phyloP scores from a whole-genome alignment of 2,797 vertebrate species.

The Pipistrellus nathusii region DNA sequence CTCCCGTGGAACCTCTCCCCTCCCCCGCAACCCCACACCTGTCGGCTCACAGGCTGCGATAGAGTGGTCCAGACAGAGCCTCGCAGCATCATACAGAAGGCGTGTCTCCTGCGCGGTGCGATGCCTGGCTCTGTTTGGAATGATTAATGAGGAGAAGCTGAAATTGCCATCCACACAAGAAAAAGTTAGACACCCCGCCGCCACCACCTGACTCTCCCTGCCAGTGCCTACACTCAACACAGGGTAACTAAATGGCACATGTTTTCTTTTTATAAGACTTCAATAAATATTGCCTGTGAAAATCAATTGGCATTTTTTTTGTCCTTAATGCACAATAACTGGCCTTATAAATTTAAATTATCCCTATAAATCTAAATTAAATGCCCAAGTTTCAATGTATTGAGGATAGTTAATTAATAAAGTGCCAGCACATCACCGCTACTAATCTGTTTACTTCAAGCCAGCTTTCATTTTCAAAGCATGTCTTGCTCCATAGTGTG shows the following conservation, averaged over 20 bases:
- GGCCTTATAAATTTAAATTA: conserved; percentile 89
- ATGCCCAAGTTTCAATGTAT: conserved; percentile 85
- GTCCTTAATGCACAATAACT: conserved; percentile 87
- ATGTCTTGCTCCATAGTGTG: conserved; percentile 73
- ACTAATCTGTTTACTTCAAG: conserved; percentile 88
- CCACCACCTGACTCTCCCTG: background rate
- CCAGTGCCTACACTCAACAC: conserved; percentile 61
- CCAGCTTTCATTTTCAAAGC: conserved; percentile 84
- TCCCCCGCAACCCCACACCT: fast-evolving
- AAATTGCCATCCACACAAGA: background rate
- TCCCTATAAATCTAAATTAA: conserved; percentile 90
- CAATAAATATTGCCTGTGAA: conserved; percentile 88
- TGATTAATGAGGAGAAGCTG: background rate
- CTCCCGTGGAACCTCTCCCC: background rate
- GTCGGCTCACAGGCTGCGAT: background rate
- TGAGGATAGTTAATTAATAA: conserved; percentile 89
- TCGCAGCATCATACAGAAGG: fast-evolving
- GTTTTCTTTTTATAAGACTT: conserved; percentile 85
- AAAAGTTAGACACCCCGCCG: background rate
- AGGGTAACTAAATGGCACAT: conserved; percentile 84
- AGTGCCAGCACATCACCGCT: conserved; percentile 86
- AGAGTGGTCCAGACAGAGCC: background rate
- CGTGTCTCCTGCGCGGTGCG: fast-evolving
- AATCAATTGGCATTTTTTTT: conserved; percentile 88
- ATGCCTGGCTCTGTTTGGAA: background rate